Evolutionary conservation across 2,888 invertebrate genomes (phyloP).

Genomic region (Congeria kusceri): DNA sequence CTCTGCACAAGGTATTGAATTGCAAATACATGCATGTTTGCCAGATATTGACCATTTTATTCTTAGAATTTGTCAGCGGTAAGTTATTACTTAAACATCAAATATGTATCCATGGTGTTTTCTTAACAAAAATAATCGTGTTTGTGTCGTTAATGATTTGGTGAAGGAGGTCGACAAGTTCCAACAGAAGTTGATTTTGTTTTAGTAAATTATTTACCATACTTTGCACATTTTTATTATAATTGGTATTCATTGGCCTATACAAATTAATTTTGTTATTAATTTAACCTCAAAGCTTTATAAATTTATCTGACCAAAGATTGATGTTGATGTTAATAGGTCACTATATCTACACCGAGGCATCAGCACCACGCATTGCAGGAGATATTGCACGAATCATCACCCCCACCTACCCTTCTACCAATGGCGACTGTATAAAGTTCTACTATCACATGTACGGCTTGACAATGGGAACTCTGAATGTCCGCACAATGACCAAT

Average conservation of each 20-base stretch:
- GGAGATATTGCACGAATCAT: conserved; percentile 87
- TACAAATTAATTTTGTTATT: too few species aligned
- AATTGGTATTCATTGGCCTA: too few species aligned
- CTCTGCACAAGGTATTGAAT: conserved; percentile 65
- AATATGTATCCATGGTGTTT: background rate
- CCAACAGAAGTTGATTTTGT: too few species aligned
- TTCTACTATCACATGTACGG: conserved; percentile 84
- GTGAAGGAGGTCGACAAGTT: too few species aligned
- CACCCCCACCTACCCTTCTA: conserved; percentile 70
- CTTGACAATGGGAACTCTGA: conserved; percentile 73
- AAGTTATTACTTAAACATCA: background rate
- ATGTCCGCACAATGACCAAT: conserved; percentile 71
- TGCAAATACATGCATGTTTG: background rate
- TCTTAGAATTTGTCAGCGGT: background rate
- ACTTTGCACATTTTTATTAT: too few species aligned
- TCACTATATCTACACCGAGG: conserved; percentile 75
- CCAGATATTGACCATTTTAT: too few species aligned
- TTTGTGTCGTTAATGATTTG: too few species aligned
- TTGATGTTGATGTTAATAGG: conserved; percentile 61
- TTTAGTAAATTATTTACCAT: too few species aligned
- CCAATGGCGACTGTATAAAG: conserved; percentile 77
- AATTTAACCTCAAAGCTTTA: too few species aligned
- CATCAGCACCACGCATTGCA: conserved; percentile 87
- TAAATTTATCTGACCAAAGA: too few species aligned
- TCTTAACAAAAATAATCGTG: too few species aligned